Percentiles rank a stretch among this genome's conserved stretches.
Evolutionary conservation across 2,113 vertebrate species (phyloP).

Genomic region (Takifugu flavidus): DNA sequence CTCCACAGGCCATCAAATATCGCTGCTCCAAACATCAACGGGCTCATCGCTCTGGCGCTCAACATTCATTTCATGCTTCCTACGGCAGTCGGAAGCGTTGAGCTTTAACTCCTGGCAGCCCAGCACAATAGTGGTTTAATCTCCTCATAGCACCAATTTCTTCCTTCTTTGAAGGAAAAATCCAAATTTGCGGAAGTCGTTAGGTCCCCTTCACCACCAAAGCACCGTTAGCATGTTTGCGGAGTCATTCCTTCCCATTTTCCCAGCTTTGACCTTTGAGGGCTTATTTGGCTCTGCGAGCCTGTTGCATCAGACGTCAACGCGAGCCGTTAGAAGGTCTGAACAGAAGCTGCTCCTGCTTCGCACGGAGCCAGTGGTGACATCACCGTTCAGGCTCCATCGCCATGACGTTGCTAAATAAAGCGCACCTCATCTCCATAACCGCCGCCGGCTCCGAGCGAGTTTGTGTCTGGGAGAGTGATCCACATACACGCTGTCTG

Average conservation of each 20-base stretch:
- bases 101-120: constrained; percentile 6
- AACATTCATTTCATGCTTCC: not conserved
- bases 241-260: constrained; percentile 15
- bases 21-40: not conserved
- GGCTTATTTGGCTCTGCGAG: not conserved
- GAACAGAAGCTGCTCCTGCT: not conserved
- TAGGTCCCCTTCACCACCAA: constrained; percentile 25
- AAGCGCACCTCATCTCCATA: constrained; percentile 55
- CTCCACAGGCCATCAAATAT: not conserved
- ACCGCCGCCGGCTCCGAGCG: constrained; percentile 36
- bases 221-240: constrained; percentile 29
- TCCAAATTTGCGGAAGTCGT: constrained; percentile 34
- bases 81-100: constrained; percentile 41
- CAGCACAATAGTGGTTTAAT: constrained; percentile 42
- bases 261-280: constrained; percentile 17
- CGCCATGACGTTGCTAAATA: constrained; percentile 45
- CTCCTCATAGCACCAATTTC: not conserved
- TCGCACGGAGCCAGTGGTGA: constrained; percentile 20
- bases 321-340: not conserved
- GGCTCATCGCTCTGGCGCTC: not conserved
- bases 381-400: constrained; percentile 23
- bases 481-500: constrained; percentile 46
- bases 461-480: constrained; percentile 39
- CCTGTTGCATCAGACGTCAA: not conserved
- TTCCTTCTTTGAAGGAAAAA: constrained; percentile 24